These are phyloP conservation scores for Takifugu flavidus DNA, from an alignment of 2,113 vertebrate species.

Conservation along the genomic window DNA sequence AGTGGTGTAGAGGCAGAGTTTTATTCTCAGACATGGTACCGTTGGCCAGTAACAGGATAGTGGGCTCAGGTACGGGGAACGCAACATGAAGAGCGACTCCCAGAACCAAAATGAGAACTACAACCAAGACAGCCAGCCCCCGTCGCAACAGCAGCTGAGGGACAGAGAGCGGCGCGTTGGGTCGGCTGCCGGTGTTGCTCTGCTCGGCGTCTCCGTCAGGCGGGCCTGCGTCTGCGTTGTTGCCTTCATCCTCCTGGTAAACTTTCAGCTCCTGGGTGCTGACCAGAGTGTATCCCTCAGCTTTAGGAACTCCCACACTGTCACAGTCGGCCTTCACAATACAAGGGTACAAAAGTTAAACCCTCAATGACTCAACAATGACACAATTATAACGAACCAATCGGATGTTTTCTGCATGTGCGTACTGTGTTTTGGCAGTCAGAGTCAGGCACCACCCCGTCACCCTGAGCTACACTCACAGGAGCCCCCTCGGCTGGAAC, in stretches of 20 bases:
- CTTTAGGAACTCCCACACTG: conserved; percentile 18
- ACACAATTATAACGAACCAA: neutral
- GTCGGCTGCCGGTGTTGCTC: conserved; percentile 18
- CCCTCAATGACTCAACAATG: neutral
- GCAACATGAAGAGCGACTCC: conserved; percentile 55
- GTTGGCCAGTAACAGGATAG: conserved; percentile 39
- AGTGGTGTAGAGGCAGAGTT: conserved; percentile 39
- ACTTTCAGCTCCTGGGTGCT: conserved; percentile 40
- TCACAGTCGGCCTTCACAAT: conserved; percentile 30
- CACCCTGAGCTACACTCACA: conserved; percentile 26
- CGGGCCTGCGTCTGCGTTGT: neutral
- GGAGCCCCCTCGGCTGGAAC: conserved; percentile 23
- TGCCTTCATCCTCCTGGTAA: neutral
- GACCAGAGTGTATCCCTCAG: conserved; percentile 45
- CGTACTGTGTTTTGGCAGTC: conserved; percentile 29
- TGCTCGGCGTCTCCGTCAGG: conserved; percentile 24
- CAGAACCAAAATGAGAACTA: conserved; percentile 39
- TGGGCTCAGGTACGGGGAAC: conserved; percentile 50
- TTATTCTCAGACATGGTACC: conserved; percentile 53
- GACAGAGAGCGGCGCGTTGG: conserved; percentile 46
- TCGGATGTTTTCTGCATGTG: neutral
- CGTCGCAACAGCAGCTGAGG: conserved; percentile 67
- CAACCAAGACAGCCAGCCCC: conserved; percentile 49
- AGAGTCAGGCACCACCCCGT: conserved; percentile 37
- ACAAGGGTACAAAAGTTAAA: conserved; percentile 12